These are phyloP conservation scores for Melanotaenia nigrans DNA, from an alignment of 2,797 vertebrate species.

Conservation along the genomic window DNA sequence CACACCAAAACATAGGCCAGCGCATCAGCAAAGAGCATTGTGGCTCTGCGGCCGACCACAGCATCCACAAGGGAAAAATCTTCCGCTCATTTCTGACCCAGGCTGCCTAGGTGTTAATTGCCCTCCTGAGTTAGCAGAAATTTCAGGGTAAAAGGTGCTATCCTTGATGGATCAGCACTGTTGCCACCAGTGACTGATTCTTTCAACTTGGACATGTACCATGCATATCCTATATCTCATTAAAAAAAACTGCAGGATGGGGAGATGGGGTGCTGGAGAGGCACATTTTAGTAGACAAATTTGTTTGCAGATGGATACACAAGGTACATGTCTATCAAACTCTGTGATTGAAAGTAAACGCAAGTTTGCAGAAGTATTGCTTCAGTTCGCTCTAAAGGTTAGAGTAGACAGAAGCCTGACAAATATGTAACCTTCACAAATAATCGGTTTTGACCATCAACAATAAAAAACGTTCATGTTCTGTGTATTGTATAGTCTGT, in stretches of 20 bases:
- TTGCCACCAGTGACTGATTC: slow-evolving; percentile 88
- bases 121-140: slow-evolving; percentile 89
- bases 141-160: slow-evolving; percentile 90
- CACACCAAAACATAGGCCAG: slow-evolving; percentile 45
- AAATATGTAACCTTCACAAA: slow-evolving; percentile 7
- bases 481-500: neutral
- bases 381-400: slow-evolving; percentile 2
- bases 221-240: slow-evolving; percentile 90
- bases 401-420: neutral
- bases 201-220: slow-evolving; percentile 86
- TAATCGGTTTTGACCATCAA: neutral
- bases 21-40: slow-evolving; percentile 74
- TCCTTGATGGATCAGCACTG: slow-evolving; percentile 94
- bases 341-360: neutral
- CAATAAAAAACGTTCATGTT: neutral
- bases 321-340: slow-evolving; percentile 16
- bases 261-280: slow-evolving; percentile 22
- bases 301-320: slow-evolving; percentile 25
- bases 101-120: slow-evolving; percentile 90
- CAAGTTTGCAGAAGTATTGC: neutral
- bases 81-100: slow-evolving; percentile 87
- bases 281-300: slow-evolving; percentile 2
- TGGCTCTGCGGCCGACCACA: slow-evolving; percentile 63
- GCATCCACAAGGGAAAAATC: slow-evolving; percentile 83
- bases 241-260: slow-evolving; percentile 77